phyloP scores from a whole-genome alignment of 1,140 invertebrate genomes.

The Campodea augens region DNA sequence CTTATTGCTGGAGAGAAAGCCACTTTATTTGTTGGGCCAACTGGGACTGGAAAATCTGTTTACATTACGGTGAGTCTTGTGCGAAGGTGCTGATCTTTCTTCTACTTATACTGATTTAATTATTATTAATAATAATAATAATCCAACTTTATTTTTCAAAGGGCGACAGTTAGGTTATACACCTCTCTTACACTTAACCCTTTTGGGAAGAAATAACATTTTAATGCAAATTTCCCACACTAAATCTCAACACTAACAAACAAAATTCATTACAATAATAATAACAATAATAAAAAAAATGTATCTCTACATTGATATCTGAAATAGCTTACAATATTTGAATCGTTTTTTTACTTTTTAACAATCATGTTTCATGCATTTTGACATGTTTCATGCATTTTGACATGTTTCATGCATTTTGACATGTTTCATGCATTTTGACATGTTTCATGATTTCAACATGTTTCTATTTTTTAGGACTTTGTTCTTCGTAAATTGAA shows the following conservation, averaged over 20 bases:
- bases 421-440: no score
- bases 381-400: no score
- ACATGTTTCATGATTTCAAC: no score
- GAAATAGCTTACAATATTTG: no score
- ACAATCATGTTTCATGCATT: conserved; percentile 2
- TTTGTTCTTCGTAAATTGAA: conserved; percentile 68
- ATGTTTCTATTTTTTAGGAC: conserved; percentile 30
- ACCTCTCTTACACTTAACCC: no score
- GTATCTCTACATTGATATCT: no score
- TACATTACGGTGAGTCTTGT: conserved; percentile 36
- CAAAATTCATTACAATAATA: neutral
- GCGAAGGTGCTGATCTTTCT: neutral
- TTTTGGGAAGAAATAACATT: no score
- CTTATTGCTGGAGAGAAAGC: conserved; percentile 61
- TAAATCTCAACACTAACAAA: no score
- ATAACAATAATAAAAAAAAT: neutral
- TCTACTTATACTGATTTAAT: neutral
- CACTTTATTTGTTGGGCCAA: conserved; percentile 70
- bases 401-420: no score
- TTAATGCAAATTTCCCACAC: no score
- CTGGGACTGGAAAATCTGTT: conserved; percentile 80
- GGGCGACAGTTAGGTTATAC: no score
- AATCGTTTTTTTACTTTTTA: neutral
- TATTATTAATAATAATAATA: neutral
- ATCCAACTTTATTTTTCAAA: no score